Evolutionary conservation across 2,113 vertebrate genomes (phyloP), one percentile per base, ranked within the genome.

Genomic region (Puffinus mauretanicus): DNA sequence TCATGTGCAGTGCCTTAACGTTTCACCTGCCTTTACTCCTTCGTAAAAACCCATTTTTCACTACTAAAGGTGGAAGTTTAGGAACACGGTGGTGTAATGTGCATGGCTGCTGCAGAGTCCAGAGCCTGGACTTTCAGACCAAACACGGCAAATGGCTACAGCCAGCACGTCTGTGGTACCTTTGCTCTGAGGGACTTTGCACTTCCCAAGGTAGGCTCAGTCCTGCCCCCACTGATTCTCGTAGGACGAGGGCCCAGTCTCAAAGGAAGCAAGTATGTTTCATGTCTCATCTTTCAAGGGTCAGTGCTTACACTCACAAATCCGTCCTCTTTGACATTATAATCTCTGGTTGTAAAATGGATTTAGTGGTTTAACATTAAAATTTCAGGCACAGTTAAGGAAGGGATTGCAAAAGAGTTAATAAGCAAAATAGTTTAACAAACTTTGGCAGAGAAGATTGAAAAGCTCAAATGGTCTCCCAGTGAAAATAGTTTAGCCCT

Each of bases 311-410:
- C 94, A 95, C 84, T 95, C 94, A 96, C 90, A 97, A 96, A 97
- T 96, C 70, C 38, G 0, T 94, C 90, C 86, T 90, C 83, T 69
- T 58, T 96, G 95, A 96, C 75, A 73, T 81, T 95, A 92, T 96
- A 96, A 96, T 92, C 71, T 94, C 70, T 51, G 77, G 88, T 65
- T 97, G 94, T 88, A 95, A 97, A 89, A 81, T 80, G 91, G 94
- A 96, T 93, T 96, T 97, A 94, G 94, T 88, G 51, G 32, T 91
- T 97, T 97, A 86, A 61, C 96, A 57, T 95, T 91, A 91, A 97
- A 91, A 96, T 96, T 98, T 96, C 95, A 97, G 86, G 70, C 93
- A 34, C 49, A 88, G 60, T 95, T 93, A 97, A 97, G 78, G 66
- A 94, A 82, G n/a, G 77, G 71, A 95, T 79, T 95, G 89, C 83